Base-by-base conservation (phyloP, 2,113 vertebrate species). In the Myotis lucifugus region DNA sequence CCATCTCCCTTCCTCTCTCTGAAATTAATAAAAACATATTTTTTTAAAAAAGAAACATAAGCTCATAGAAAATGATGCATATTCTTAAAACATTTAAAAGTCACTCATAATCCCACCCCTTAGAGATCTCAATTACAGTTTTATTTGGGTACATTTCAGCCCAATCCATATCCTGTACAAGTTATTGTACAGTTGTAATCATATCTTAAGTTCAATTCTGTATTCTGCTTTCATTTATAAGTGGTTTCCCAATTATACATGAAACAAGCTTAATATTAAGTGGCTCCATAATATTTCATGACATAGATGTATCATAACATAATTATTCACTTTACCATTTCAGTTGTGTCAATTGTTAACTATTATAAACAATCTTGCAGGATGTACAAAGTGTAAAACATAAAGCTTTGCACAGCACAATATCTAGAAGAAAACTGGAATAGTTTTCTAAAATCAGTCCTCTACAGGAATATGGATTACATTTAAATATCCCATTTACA, bases 261-360 rank as follows among this genome's bases (percentile, higher is more conserved):
- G 8, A 76, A 91, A 56, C 34, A 85, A 85, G 50, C 25, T 94
- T 85, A 82, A 56, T 32, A 50, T 52, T 85, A 85, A 88, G 56
- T 64, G n/a, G n/a, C 23, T 87, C 15, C 8, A 29, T 40, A 83
- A 21, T 79, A 95, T 54, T 70, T 91, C 50, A 64, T 5, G n/a
- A 52, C 13, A 67, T 52, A 8, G 5, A 46, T 46, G 8, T 40
- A 40, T 56, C 66, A 46, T 52, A 87, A 50, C 18, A 27, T 34
- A 92, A 52, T 27, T 11, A 56, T 52, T 72, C 42, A 21, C 21
- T 64, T 52, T 73, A 19, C 27, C 18, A 74, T 52, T 78, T 86
- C 46, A 61, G 66, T 76, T 89, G 34, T 81, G 85, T 93, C 54
- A 85, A 12, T 25, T 81, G 48, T 72, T 95, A 32, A 56, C 27